A percentile compares a stretch with the other conserved stretches of the same genome.
Evolutionary conservation across 2,888 invertebrate genomes (phyloP).

Genomic region (Meta bourneti): DNA sequence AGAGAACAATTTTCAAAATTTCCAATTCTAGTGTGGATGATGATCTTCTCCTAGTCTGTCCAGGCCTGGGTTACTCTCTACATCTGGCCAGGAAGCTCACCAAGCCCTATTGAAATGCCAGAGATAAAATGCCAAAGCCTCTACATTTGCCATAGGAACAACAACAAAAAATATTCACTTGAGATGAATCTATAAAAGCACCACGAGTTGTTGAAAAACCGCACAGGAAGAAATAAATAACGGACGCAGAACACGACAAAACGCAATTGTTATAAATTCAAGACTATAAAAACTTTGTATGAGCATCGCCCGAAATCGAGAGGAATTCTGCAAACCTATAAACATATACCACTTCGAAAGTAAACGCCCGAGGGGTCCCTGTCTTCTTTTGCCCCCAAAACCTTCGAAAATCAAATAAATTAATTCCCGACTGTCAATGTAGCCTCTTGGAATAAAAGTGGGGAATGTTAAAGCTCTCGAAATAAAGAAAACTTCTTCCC

Average conservation of each 20-base stretch:
- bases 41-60: no score
- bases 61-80: no score
- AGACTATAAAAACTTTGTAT: not conserved
- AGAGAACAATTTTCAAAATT: no score
- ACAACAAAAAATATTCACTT: no score
- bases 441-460: slow-evolving; percentile 8
- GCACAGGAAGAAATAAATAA: no score
- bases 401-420: slow-evolving; percentile 18
- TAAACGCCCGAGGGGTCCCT: not conserved
- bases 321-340: not conserved
- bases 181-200: no score
- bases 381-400: not conserved
- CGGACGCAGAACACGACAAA: not conserved
- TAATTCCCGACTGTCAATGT: slow-evolving; percentile 15
- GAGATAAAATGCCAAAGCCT: no score
- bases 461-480: slow-evolving; percentile 15
- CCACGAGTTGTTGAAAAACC: no score
- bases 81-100: no score
- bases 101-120: no score
- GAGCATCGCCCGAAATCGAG: not conserved
- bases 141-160: no score
- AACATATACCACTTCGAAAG: not conserved
- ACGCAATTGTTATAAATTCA: not conserved
- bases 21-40: no score
- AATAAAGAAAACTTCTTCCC: slow-evolving; percentile 12